These are phyloP conservation scores for Chelonia mydas DNA, from an alignment of 2,797 vertebrate species.

Conservation along the genomic window DNA sequence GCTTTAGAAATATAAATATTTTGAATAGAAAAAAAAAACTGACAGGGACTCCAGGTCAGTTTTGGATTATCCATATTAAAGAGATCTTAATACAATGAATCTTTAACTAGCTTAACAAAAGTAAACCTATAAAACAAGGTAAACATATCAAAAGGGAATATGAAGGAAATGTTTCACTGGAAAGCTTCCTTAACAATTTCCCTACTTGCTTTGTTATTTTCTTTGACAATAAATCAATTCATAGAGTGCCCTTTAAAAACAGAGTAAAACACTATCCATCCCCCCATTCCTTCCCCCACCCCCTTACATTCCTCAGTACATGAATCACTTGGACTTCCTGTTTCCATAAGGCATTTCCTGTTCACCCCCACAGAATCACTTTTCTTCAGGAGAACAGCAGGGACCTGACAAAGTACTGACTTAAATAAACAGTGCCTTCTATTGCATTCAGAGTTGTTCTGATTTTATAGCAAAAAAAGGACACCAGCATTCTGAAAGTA, in stretches of 20 bases:
- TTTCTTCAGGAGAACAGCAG: slow-evolving; percentile 88
- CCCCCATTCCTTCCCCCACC: slow-evolving; percentile 56
- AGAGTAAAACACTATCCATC: slow-evolving; percentile 77
- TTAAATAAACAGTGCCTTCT: slow-evolving; percentile 86
- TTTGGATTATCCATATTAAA: slow-evolving; percentile 84
- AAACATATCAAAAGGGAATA: slow-evolving; percentile 91
- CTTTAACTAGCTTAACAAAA: slow-evolving; percentile 88
- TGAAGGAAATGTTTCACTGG: slow-evolving; percentile 93
- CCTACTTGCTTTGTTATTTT: slow-evolving; percentile 93
- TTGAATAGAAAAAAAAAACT: slow-evolving; percentile 80
- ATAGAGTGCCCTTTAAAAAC: slow-evolving; percentile 92
- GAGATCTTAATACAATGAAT: slow-evolving; percentile 81
- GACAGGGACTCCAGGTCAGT: slow-evolving; percentile 81
- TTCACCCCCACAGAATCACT: slow-evolving; percentile 84
- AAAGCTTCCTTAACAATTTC: slow-evolving; percentile 94
- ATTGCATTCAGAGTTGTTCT: slow-evolving; percentile 62
- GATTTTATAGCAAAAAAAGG: slow-evolving; percentile 16
- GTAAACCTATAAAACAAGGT: slow-evolving; percentile 92
- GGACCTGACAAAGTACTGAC: slow-evolving; percentile 85
- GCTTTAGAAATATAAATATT: slow-evolving; percentile 86
- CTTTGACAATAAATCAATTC: slow-evolving; percentile 98
- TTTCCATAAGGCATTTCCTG: slow-evolving; percentile 99
- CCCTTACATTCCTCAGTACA: slow-evolving; percentile 91
- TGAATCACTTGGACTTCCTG: slow-evolving; percentile 98
- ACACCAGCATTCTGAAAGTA: slow-evolving; percentile 42